Evolutionary conservation across 2,888 invertebrate genomes (phyloP).

Genomic region (Morpho achilles): DNA sequence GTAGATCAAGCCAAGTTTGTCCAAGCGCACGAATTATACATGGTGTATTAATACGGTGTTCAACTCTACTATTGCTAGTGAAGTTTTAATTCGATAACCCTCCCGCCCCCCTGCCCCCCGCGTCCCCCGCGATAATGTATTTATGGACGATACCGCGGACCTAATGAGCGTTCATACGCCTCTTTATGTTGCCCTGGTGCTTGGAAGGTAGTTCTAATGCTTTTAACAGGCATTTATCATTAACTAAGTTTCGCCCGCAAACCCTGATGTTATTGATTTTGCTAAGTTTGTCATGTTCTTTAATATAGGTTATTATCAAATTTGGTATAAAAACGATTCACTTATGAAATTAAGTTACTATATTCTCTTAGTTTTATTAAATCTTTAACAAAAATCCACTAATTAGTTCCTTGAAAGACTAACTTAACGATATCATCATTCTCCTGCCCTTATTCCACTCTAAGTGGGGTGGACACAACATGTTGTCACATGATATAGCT

Average conservation of each 20-base stretch:
- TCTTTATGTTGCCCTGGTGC: constrained; percentile 58
- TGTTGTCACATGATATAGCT: too few relatives aligned
- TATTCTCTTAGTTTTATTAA: too few relatives aligned
- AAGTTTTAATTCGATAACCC: constrained; percentile 76
- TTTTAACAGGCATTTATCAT: constrained; percentile 36
- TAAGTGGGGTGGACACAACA: too few relatives aligned
- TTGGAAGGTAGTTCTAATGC: constrained; percentile 32
- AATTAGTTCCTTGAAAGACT: too few relatives aligned
- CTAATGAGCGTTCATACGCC: constrained; percentile 74
- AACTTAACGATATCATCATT: too few relatives aligned
- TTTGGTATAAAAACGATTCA: too few relatives aligned
- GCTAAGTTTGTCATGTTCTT: neutral
- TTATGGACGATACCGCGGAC: constrained; percentile 75
- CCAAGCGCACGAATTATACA: constrained; percentile 76
- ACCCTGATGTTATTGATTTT: constrained; percentile 2
- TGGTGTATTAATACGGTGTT: constrained; percentile 77
- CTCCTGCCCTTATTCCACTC: too few relatives aligned
- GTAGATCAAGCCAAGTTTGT: constrained; percentile 57
- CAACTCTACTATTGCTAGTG: constrained; percentile 77
- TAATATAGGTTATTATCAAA: too few relatives aligned
- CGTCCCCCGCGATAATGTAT: constrained; percentile 65
- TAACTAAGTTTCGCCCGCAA: constrained; percentile 27
- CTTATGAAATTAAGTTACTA: too few relatives aligned
- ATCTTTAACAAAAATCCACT: too few relatives aligned
- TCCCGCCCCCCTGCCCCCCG: constrained; percentile 35